A percentile compares a stretch with the other conserved stretches of the same genome.
Evolutionary conservation across 2,888 invertebrate genomes (phyloP).

Genomic region (Thyatira batis): DNA sequence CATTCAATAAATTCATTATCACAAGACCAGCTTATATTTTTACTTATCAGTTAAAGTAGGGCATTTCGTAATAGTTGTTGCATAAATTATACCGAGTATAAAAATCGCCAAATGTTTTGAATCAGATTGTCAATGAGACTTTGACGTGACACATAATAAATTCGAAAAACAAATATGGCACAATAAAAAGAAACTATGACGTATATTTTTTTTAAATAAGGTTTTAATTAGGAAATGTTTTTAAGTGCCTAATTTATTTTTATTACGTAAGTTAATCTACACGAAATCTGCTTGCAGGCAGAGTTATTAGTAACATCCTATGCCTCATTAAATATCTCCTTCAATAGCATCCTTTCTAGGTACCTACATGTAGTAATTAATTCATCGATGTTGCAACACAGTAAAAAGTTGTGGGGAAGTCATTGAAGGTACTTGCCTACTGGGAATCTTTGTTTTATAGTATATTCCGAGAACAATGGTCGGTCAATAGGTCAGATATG

Average conservation of each 20-base stretch:
- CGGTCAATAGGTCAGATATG: slow-evolving; percentile 26
- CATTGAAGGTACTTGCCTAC: not conserved
- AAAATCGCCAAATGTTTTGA: not conserved
- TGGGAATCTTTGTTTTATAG: not conserved
- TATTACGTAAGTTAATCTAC: not conserved
- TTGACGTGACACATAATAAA: not conserved
- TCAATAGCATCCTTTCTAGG: not conserved
- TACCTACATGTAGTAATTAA: no score
- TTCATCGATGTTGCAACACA: not conserved
- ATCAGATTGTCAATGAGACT: not conserved
- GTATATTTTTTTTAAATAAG: not conserved
- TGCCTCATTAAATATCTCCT: not conserved
- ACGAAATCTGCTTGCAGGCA: not conserved
- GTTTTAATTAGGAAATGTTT: not conserved
- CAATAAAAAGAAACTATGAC: not conserved
- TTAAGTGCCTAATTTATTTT: not conserved
- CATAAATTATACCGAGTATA: not conserved
- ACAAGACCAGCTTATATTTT: no score
- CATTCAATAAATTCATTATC: slow-evolving; percentile 48
- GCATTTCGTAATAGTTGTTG: not conserved
- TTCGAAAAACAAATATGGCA: not conserved
- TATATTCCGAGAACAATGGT: not conserved
- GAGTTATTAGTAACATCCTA: not conserved
- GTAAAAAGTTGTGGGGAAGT: not conserved
- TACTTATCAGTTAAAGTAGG: not conserved